Percentiles rank a stretch among this genome's conserved stretches.
These are phyloP conservation scores for Cassiopea xamachana DNA, from an alignment of 30 jellyfish, hydroid and myxozoan genomes.

Conservation along the genomic window DNA sequence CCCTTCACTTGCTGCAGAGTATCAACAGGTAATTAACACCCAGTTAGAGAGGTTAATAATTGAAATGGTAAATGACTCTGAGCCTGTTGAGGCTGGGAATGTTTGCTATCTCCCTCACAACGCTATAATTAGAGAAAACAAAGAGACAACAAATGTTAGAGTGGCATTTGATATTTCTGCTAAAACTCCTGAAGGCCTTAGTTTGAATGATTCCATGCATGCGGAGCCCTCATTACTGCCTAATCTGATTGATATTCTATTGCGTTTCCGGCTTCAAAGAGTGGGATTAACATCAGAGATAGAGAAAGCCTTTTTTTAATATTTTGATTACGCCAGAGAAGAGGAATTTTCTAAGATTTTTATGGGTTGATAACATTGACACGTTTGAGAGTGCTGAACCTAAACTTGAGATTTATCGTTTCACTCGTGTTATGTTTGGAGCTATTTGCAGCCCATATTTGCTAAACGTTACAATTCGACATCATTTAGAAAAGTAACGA, in stretches of 20 bases:
- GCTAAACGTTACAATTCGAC: not conserved
- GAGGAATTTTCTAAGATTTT: not conserved
- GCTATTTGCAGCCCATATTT: not conserved
- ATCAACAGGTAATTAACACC: not conserved
- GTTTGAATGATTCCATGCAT: too few relatives aligned
- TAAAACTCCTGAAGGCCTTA: too few relatives aligned
- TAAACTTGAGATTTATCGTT: not conserved
- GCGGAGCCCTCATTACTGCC: too few relatives aligned
- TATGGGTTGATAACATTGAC: slow-evolving; percentile 24
- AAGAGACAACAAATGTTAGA: slow-evolving; percentile 6
- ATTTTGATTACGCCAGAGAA: not conserved
- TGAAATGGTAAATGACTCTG: slow-evolving; percentile 8
- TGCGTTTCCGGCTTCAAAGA: not conserved
- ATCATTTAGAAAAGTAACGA: not conserved
- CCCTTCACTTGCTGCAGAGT: not conserved
- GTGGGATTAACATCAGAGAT: slow-evolving; percentile 4
- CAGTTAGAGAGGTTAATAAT: too few relatives aligned
- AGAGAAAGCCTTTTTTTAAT: slow-evolving; percentile 20
- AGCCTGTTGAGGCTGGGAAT: not conserved
- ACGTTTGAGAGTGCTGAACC: not conserved
- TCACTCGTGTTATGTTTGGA: not conserved
- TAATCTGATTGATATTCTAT: not conserved
- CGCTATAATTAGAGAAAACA: not conserved
- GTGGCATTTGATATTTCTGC: slow-evolving; percentile 25
- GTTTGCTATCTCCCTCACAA: slow-evolving; percentile 4